phyloP scores from a whole-genome alignment of 1,140 invertebrate genomes.

The honey bee (Apis mellifera) region DNA sequence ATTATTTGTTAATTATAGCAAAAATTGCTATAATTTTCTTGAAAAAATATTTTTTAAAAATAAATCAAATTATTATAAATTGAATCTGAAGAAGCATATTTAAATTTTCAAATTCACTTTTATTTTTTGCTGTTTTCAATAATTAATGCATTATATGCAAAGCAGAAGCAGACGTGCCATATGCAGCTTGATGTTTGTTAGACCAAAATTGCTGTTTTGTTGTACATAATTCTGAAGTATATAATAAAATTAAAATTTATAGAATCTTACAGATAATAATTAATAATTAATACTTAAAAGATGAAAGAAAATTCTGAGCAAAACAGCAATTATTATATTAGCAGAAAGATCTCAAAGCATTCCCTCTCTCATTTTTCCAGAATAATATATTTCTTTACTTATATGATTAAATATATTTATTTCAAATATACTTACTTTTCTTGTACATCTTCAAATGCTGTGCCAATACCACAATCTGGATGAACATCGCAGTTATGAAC shows the following conservation, averaged over 20 bases:
- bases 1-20: background rate
- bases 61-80: background rate
- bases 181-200: constrained; percentile 62
- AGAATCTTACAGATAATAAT: background rate
- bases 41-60: background rate
- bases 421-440: constrained; percentile 83
- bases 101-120: constrained; percentile 37
- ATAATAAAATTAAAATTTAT: background rate
- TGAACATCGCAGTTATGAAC: constrained; percentile 84
- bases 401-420: constrained; percentile 17
- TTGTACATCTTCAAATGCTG: constrained; percentile 82
- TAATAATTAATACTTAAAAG: constrained; percentile 20
- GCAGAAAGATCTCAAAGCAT: constrained; percentile 66
- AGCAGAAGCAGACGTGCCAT: constrained; percentile 72
- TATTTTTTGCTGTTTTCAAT: constrained; percentile 6
- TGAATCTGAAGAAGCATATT: background rate
- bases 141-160: constrained; percentile 47
- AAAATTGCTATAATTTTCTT: background rate
- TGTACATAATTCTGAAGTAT: constrained; percentile 21
- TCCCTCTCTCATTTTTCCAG: constrained; percentile 32
- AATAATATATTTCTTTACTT: background rate
- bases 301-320: constrained; percentile 1
- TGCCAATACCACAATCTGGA: constrained; percentile 82
- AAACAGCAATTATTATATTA: constrained; percentile 68
- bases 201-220: constrained; percentile 57